Conservation (phyloP, 1,140 invertebrate species). For the Eupristina koningsbergeri region DNA sequence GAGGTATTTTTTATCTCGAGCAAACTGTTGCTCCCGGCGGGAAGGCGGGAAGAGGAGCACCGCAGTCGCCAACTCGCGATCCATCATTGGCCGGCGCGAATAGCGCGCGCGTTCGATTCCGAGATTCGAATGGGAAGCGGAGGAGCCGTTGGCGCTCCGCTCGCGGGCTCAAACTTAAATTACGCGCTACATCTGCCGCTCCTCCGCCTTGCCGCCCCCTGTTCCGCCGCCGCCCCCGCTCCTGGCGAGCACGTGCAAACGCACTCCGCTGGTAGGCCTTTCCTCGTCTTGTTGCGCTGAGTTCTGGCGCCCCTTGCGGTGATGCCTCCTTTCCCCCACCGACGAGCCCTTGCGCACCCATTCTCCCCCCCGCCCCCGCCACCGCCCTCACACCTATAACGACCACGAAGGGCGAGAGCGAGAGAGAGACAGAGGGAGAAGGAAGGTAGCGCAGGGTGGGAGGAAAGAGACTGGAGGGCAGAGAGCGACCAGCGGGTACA, state of each 20-base stretch:
- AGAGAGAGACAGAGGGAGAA: background rate
- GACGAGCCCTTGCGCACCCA: constrained; percentile 69
- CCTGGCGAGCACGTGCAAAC: constrained; percentile 44
- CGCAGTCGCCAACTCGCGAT: no score
- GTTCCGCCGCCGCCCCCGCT: background rate
- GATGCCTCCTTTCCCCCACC: no score
- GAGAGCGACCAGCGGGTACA: constrained; percentile 63
- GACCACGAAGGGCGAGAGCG: constrained; percentile 21
- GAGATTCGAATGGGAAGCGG: no score
- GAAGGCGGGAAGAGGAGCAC: background rate
- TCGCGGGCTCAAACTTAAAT: background rate
- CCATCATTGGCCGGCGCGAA: no score
- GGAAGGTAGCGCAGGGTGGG: background rate
- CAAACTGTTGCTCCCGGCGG: background rate
- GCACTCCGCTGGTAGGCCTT: constrained; percentile 44
- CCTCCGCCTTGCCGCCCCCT: no score
- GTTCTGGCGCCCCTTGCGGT: constrained; percentile 60
- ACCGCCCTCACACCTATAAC: background rate
- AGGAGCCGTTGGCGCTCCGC: no score
- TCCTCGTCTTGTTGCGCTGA: constrained; percentile 54
- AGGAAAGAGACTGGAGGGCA: constrained; percentile 57
- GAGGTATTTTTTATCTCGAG: no score
- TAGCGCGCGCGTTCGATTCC: no score
- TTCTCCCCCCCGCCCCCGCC: background rate
- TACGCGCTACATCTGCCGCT: constrained; percentile 44